A percentile compares a stretch with the other conserved stretches of the same genome.
phyloP scores from a whole-genome alignment of 2,113 vertebrate species.

The Neoarius graeffei region DNA sequence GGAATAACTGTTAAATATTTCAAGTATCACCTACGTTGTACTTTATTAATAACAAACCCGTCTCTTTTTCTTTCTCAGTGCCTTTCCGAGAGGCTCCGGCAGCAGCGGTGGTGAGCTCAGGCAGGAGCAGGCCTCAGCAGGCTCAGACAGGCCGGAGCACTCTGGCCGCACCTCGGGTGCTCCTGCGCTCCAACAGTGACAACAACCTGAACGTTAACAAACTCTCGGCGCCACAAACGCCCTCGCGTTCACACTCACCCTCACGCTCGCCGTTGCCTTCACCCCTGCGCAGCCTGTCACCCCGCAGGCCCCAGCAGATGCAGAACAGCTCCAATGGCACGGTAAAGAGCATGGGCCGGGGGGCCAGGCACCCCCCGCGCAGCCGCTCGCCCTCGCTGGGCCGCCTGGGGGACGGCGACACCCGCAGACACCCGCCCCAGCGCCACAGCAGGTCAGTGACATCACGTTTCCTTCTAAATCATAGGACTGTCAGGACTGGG shows the following conservation, averaged over 20 bases:
- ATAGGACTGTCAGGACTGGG: background rate
- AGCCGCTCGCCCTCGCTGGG: conserved; percentile 85
- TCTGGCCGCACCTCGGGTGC: conserved; percentile 81
- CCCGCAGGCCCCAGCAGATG: conserved; percentile 82
- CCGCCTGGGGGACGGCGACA: conserved; percentile 78
- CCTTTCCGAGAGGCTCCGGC: conserved; percentile 85
- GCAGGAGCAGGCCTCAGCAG: conserved; percentile 74
- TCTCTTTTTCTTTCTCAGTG: conserved; percentile 66
- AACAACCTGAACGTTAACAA: conserved; percentile 77
- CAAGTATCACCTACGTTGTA: background rate
- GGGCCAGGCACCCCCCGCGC: conserved; percentile 76
- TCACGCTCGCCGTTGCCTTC: conserved; percentile 70
- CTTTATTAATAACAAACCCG: background rate
- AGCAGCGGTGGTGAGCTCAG: conserved; percentile 25
- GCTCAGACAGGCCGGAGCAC: conserved; percentile 78
- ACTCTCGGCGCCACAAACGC: background rate
- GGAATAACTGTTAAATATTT: background rate
- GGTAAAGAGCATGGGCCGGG: conserved; percentile 76
- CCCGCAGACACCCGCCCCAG: conserved; percentile 77
- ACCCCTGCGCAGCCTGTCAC: conserved; percentile 84
- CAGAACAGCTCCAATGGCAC: conserved; percentile 82
- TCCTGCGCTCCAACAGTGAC: conserved; percentile 89
- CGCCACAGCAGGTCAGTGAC: conserved; percentile 77
- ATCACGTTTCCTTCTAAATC: background rate
- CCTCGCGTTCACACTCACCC: conserved; percentile 69